Conservation (phyloP, 1,140 invertebrate genomes). For the Bombus turneri region DNA sequence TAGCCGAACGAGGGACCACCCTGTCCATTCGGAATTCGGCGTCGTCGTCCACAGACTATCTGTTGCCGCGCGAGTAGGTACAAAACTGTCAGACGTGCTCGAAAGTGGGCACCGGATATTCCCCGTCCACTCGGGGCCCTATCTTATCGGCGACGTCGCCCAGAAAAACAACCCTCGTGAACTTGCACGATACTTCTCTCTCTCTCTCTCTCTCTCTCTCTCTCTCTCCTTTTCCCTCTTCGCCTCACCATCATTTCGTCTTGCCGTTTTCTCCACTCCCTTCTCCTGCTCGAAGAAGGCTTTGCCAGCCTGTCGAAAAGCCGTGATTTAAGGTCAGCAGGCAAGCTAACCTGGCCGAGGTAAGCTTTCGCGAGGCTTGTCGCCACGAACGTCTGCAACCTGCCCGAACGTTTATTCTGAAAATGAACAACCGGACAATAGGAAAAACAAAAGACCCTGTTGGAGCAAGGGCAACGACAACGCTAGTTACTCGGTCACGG, state of each 20-base stretch:
- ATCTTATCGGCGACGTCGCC: conserved; percentile 69
- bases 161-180: conserved; percentile 58
- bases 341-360: not conserved
- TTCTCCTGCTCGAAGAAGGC: not conserved
- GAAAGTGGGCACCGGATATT: conserved; percentile 60
- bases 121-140: conserved; percentile 46
- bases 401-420: conserved; percentile 48
- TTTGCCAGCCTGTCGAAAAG: conserved; percentile 52
- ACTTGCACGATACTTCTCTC: conserved; percentile 39
- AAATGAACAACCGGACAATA: conserved; percentile 41
- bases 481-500: conserved; percentile 43
- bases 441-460: conserved; percentile 59
- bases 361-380: conserved; percentile 10
- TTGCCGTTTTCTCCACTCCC: not conserved
- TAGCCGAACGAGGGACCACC: conserved; percentile 54
- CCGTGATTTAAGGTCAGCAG: conserved; percentile 65
- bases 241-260: not conserved
- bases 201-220: not conserved
- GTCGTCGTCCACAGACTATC: conserved; percentile 49
- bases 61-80: conserved; percentile 64
- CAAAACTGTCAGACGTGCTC: conserved; percentile 67
- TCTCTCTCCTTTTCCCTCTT: not conserved
- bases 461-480: not conserved
- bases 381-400: conserved; percentile 11
- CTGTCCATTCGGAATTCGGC: conserved; percentile 43